Conservation (phyloP, 2,888 invertebrate species). For the Clistopyga incitator region DNA sequence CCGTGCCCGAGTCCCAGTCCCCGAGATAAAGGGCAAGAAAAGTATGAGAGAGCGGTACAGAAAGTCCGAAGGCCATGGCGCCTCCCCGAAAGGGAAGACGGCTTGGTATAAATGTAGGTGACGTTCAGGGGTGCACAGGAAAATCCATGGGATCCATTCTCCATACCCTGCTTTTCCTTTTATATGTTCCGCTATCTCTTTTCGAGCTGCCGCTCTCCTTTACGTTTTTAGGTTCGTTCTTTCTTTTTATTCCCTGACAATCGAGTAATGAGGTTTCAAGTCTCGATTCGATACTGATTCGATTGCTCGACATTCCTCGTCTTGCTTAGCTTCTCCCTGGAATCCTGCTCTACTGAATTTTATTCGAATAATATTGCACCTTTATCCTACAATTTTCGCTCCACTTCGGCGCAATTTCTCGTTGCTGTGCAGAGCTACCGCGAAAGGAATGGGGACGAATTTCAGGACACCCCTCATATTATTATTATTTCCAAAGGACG, state of each 20-base stretch:
- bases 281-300: slow-evolving; percentile 68
- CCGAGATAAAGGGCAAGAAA: slow-evolving; percentile 55
- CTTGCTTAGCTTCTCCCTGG: slow-evolving; percentile 48
- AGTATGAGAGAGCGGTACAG: slow-evolving; percentile 15
- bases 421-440: slow-evolving; percentile 19
- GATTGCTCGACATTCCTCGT: slow-evolving; percentile 65
- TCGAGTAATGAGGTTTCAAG: slow-evolving; percentile 66
- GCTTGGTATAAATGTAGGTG: slow-evolving; percentile 67
- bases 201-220: slow-evolving; percentile 1
- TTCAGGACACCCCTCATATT: slow-evolving; percentile 14
- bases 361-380: slow-evolving; percentile 61
- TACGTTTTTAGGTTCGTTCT: neutral
- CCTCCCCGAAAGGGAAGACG: slow-evolving; percentile 58
- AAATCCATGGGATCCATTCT: slow-evolving; percentile 40
- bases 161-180: slow-evolving; percentile 25
- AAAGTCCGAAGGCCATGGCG: slow-evolving; percentile 36
- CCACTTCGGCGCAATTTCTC: slow-evolving; percentile 19
- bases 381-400: slow-evolving; percentile 58
- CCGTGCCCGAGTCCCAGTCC: slow-evolving; percentile 48
- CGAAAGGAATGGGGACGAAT: slow-evolving; percentile 18
- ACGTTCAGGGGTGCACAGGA: slow-evolving; percentile 56
- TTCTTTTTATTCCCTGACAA: slow-evolving; percentile 49
- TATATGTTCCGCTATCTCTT: slow-evolving; percentile 5
- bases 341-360: slow-evolving; percentile 48
- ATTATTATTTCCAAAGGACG: slow-evolving; percentile 17